Evolutionary conservation across 2,797 vertebrate genomes (phyloP), one percentile per base, ranked within the genome.

Genomic region (Hyperoplus immaculatus): DNA sequence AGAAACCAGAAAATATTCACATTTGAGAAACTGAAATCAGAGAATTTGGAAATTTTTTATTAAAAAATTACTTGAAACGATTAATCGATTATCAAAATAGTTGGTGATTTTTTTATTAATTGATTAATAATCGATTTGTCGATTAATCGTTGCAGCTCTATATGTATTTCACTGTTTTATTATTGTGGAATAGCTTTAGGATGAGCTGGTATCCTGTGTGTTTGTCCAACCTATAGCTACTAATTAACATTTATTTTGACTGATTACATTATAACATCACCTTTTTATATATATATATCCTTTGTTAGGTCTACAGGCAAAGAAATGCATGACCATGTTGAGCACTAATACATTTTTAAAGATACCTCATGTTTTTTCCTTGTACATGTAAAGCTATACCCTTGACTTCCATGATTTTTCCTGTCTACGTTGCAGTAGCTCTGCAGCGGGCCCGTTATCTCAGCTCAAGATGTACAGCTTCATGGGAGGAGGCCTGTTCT

Each of bases 401-500:
- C 0, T 42, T 62, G 14, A 69, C 43, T 5, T 39, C 21, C 15
- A 15, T 42, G 16, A 2, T 54, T 64, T 75, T 14, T 49, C 41
- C 41, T 55, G 55, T 0, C 42, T 38, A 6, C 21, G 41, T 74
- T 38, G 21, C 47, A 89, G 87, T 86, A 84, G 63, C 84, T 88
- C 87, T 77, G 81, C 84, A 58, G 86, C 49, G 58, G 81, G 80
- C 67, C 81, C 89, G 14, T 77, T 77, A 61, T 87, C 78, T 89
- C 92, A 88, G 62, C 89, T 94, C 86, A 95, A 88, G 93, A 97
- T 97, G 97, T 96, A 97, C 92, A 97, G 96, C 84, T 97, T 97
- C 88, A 96, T 97, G 96, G 96, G 96, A 77, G 96, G 96, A 10
- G 96, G 97, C 55, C 94, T 97, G 46, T 97, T 97, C 93, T 97